Percentiles rank a stretch among this genome's conserved stretches.
phyloP scores from a whole-genome alignment of 1,140 invertebrate genomes.

The Ceratosolen fusciceps region DNA sequence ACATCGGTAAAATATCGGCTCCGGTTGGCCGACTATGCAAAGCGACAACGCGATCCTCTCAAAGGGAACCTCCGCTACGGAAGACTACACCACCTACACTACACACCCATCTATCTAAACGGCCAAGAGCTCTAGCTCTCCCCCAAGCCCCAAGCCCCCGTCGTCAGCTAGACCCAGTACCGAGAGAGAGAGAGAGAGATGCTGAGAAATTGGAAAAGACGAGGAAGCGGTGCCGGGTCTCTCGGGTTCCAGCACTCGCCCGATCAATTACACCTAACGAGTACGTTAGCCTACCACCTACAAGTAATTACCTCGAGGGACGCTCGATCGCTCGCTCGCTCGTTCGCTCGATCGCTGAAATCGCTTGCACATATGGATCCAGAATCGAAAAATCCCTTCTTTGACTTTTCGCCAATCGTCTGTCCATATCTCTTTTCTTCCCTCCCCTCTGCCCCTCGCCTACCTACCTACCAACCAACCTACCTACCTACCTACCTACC shows the following conservation, averaged over 20 bases:
- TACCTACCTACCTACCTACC: background rate
- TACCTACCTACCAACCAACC: background rate
- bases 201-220: slow-evolving; percentile 22
- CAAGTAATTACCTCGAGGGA: slow-evolving; percentile 3
- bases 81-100: background rate
- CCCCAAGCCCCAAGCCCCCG: background rate
- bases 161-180: background rate
- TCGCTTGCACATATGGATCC: slow-evolving; percentile 29
- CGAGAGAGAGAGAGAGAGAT: slow-evolving; percentile 30
- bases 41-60: background rate
- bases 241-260: background rate
- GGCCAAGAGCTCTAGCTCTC: too few relatives aligned
- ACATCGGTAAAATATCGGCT: slow-evolving; percentile 22
- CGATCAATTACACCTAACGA: slow-evolving; percentile 14
- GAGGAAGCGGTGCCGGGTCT: slow-evolving; percentile 40
- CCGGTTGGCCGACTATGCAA: background rate
- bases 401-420: slow-evolving; percentile 19
- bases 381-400: slow-evolving; percentile 54
- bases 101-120: background rate
- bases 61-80: background rate
- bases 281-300: slow-evolving; percentile 5
- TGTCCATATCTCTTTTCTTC: background rate
- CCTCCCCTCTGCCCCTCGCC: background rate
- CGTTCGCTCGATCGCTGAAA: too few relatives aligned
- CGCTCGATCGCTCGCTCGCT: background rate